phyloP scores from a whole-genome alignment of 1,140 invertebrate species.

The Acromyrmex charruanus region DNA sequence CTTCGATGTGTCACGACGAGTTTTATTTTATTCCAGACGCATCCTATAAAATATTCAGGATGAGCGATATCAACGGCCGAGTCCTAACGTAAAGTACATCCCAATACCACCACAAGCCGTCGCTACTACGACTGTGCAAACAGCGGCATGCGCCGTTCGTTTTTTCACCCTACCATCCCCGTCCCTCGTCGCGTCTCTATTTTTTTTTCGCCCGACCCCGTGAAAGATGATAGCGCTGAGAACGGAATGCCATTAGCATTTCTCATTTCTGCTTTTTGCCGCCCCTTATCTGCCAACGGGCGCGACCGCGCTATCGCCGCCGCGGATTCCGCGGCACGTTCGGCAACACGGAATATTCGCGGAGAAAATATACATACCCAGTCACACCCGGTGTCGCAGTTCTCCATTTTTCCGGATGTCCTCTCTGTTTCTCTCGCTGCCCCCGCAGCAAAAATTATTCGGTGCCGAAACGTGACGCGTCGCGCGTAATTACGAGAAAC shows the following conservation, averaged over 20 bases:
- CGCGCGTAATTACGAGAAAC: conserved; percentile 48
- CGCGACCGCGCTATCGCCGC: conserved; percentile 40
- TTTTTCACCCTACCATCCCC: background rate
- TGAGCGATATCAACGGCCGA: conserved; percentile 67
- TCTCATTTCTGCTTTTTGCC: conserved; percentile 77
- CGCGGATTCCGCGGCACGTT: conserved; percentile 59
- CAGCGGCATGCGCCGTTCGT: conserved; percentile 40
- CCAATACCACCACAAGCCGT: conserved; percentile 53
- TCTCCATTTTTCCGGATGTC: conserved; percentile 29
- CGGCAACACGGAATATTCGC: conserved; percentile 68
- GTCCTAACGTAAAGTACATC: conserved; percentile 70
- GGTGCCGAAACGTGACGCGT: conserved; percentile 59
- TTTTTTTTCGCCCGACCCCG: conserved; percentile 47
- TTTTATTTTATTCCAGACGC: conserved; percentile 68
- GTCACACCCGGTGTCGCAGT: background rate
- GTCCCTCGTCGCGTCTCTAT: conserved; percentile 41
- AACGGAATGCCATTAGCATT: conserved; percentile 79
- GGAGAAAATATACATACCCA: conserved; percentile 45
- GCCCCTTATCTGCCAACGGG: conserved; percentile 69
- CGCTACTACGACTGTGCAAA: conserved; percentile 66
- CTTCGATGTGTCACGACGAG: conserved; percentile 27
- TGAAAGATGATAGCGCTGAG: conserved; percentile 76
- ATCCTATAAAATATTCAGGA: conserved; percentile 76
- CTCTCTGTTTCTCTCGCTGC: background rate
- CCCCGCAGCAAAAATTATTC: conserved; percentile 44